Percentiles rank a stretch among this genome's conserved stretches.
Evolutionary conservation across 2,113 vertebrate species (phyloP).

Genomic region (Mustela lutreola): DNA sequence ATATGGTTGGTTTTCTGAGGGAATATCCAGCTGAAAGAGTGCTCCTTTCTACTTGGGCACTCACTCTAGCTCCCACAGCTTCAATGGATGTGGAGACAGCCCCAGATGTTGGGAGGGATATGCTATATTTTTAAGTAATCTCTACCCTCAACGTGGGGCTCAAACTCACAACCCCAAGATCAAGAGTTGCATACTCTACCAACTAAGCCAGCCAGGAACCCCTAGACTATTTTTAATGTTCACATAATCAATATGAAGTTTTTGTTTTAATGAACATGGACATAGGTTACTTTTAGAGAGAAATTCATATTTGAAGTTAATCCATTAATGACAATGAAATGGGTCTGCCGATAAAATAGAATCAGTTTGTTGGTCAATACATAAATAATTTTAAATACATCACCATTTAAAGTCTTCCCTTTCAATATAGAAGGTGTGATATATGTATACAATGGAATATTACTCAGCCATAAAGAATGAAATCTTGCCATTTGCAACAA

Average conservation of each 20-base stretch:
- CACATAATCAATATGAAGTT: not conserved
- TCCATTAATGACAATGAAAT: not conserved
- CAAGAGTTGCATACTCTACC: not conserved
- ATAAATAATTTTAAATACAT: not conserved
- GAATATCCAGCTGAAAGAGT: not conserved
- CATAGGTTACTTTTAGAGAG: not conserved
- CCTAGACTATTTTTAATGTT: not conserved
- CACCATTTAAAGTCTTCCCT: not conserved
- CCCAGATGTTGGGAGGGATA: too few relatives aligned
- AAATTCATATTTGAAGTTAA: slow-evolving; percentile 1
- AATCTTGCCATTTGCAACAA: not conserved
- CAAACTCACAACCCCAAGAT: not conserved
- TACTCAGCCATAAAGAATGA: not conserved
- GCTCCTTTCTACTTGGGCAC: not conserved
- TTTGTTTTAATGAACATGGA: not conserved
- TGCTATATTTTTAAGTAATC: not conserved
- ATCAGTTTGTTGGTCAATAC: not conserved
- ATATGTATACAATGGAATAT: not conserved
- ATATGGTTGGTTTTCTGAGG: not conserved
- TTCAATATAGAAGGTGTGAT: not conserved
- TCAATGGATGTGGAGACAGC: too few relatives aligned
- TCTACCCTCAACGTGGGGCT: not conserved
- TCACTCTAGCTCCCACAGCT: not conserved
- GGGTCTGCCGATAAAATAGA: not conserved
- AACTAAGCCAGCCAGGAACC: not conserved